Base-by-base conservation (phyloP, 2,888 invertebrate genomes). In the Nephrotoma guestfalica region DNA sequence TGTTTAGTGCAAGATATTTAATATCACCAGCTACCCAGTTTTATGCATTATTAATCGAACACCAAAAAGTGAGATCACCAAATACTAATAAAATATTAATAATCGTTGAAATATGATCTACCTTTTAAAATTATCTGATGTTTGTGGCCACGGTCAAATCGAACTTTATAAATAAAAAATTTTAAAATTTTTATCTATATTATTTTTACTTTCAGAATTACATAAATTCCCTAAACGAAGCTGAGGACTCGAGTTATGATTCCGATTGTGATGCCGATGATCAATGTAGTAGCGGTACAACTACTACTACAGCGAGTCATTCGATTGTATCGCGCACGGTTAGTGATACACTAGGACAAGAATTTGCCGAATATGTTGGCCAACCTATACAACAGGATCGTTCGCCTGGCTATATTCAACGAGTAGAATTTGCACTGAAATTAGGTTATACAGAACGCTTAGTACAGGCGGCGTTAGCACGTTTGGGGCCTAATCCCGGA, bases 381-480 rank as follows among this genome's bases (percentile, higher is more conserved):
- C 86, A 86, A 57, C 86, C 51, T 4, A 51, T 51, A 51, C 51
- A 51, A 51, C 87, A 86, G 51, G 88, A 88, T 84, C 87, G 88
- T 43, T 87, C 88, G 11, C 88, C 88, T 7, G 88, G 88, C 42
- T 93, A 93, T 89, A 92, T 92, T 89, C 93, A 94, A 86, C 93
- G 96, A 89, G 95, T 97, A 88, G 97, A 98, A 91, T 98, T 98
- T 90, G 98, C 97, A 0, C 93, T 97, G 86, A 98, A 97, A 91
- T 92, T 98, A 88, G 98, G 98, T 83, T 99, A 98, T 91, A 96
- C 97, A 0, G 98, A 98, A 90, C 93, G 94, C 84, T 93, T 97
- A 88, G 96, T 98, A 6, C 95, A 96, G 88, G 94, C 95, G 0
- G 98, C 97, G 0, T 91, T 98, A 83, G 94, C 95, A 88, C 96